Base-by-base conservation (phyloP, 2,113 vertebrate species). In the Leptobrachium ailaonicum region DNA sequence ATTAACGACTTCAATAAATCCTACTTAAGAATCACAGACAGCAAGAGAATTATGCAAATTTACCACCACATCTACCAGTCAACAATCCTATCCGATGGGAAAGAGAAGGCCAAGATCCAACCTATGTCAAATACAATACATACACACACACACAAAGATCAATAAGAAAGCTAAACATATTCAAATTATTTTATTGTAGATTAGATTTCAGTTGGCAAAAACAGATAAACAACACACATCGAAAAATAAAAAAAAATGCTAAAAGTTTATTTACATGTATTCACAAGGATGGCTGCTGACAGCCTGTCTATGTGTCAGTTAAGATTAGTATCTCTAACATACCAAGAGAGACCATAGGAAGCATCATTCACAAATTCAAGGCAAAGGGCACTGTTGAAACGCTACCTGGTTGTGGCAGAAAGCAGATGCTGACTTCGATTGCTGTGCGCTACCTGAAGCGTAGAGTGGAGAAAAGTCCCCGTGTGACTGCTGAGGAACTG, bases 1-100 rank as follows among this genome's bases (percentile, higher is more conserved):
- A 84, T 90, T 94, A 94, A 93, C 81, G 87, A 91, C 88, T 87
- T 89, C 90, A 90, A 93, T 94, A 94, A 93, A 91, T 93, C 89
- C 91, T 89, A 88, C 90, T 93, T 92, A 90, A 90, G 72, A 81
- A 86, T 87, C 83, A 88, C 85, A 89, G 87, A 90, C 86, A 88
- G 87, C 86, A 88, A 88, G 87, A 89, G 82, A 93, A 91, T 91
- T 92, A 92, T 93, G 90, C 88, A 94, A 91, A 93, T 90, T 66
- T 86, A 60, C 83, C 85, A 80, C 83, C 89, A 85, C 85, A 89
- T 85, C 53, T 72, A 68, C 32, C 41, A 66, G 70, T 54, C 63
- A 80, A 68, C 71, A 74, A 58, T 71, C 43, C 32, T 54, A 62
- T 71, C 11, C 14, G 54, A 62, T 8, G 4, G 3, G 2, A 10